Percentiles rank a stretch among this genome's conserved stretches.
These are phyloP conservation scores for Pachyseris speciosa DNA, from an alignment of 64 coral and sea anemone species.

Conservation along the genomic window DNA sequence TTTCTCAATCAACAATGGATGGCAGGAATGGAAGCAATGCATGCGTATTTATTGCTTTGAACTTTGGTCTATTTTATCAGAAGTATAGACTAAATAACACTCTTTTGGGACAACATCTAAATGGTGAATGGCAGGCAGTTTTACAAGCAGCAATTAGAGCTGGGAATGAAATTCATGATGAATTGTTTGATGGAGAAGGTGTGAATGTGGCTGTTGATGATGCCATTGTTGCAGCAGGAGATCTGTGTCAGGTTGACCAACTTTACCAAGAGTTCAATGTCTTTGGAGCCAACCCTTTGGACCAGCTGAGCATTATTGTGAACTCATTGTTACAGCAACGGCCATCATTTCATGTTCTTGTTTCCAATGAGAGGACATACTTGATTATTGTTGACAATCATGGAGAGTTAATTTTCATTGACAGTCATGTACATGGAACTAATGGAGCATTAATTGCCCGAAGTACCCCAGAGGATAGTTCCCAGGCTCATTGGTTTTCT, in stretches of 20 bases:
- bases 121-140: background rate
- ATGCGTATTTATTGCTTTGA: background rate
- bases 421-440: background rate
- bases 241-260: background rate
- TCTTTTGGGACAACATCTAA: background rate
- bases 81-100: background rate
- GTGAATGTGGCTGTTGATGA: background rate
- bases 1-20: background rate
- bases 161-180: conserved; percentile 38
- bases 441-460: background rate
- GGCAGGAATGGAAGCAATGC: conserved; percentile 10
- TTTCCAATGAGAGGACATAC: background rate
- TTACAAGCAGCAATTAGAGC: background rate
- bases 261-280: background rate
- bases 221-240: background rate
- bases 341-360: background rate
- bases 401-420: background rate
- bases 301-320: background rate
- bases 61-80: background rate
- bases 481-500: background rate
- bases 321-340: too few species aligned
- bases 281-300: background rate
- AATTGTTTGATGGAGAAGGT: conserved; percentile 11
- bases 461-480: too few species aligned
- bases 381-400: background rate